Base-by-base conservation (phyloP, 2,888 invertebrate species). In the Netelia inedita region DNA sequence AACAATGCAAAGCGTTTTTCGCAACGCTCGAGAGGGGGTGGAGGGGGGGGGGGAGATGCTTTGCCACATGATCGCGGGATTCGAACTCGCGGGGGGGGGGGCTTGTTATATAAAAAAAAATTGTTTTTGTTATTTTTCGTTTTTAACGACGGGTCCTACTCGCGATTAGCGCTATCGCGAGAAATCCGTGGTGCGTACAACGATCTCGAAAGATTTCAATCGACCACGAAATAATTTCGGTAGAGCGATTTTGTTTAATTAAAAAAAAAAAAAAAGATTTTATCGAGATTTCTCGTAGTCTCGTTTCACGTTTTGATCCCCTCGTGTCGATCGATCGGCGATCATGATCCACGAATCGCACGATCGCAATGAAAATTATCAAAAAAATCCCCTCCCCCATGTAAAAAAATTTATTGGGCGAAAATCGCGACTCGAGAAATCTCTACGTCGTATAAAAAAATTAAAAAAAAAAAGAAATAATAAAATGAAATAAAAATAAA, bases 1-100 rank as follows among this genome's bases (percentile, higher is more conserved):
- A 87, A 86, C 84, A 86, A 88, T 82, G 85, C 82, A 82, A 85
- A 87, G 85, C 85, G 82, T 82, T 72, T 53, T 71, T 55, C 75
- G 69, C 79, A 72, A 46, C 75, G 61, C 55, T 46, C 35, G 59
- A 43, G 73, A 59, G 55, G 19, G 55, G 41, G 50, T 23, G 0
- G 28, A 6, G 50, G 43, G 0, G 28, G 28, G 28, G 28, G 28
- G 1, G 28, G 16, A n/a, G 14, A 53, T 53, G 53, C n/a, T 14
- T n/a, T 19, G 57, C 57, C 57, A 57, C 57, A 65, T 55, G 57
- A 28, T 14, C 85, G 46, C 69, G 76, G 69, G 66, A 74, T 69
- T 75, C 59, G 21, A 43, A 69, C 68, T 84, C 81, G 73, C 73
- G 66, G 59, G 66, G 35, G 50, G 50, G 23, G n/a, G 14, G 23